Conservation (phyloP, 2,113 vertebrate species). For the Poeciliopsis occidentalis region DNA sequence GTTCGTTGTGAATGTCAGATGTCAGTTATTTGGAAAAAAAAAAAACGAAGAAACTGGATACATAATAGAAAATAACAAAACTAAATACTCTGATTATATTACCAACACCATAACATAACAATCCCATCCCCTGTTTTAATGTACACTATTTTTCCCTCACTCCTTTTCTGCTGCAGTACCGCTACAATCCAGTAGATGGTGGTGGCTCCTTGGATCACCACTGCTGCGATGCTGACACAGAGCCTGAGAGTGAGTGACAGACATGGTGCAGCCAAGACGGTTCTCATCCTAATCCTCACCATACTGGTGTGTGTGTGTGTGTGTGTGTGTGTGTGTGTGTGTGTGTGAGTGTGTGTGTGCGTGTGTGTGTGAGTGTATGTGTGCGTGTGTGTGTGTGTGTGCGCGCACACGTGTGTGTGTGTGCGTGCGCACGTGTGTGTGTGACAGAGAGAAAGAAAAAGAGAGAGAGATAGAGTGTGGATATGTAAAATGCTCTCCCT, state of each 20-base stretch:
- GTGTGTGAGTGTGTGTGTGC: no score
- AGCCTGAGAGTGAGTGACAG: conserved; percentile 53
- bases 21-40: no score
- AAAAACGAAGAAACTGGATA: conserved; percentile 11
- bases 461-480: background rate
- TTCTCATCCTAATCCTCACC: conserved; percentile 57
- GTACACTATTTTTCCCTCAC: background rate
- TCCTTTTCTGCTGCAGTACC: conserved; percentile 54
- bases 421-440: background rate
- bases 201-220: conserved; percentile 74
- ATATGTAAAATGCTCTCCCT: background rate
- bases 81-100: background rate
- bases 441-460: no score
- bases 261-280: conserved; percentile 37
- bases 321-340: background rate
- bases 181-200: conserved; percentile 72
- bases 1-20: no score
- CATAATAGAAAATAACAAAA: background rate
- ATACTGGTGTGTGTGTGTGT: conserved; percentile 19
- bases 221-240: conserved; percentile 49
- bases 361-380: background rate
- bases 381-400: background rate
- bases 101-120: background rate
- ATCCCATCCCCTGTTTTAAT: background rate
- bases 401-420: no score